Evolutionary conservation across 2,888 invertebrate genomes (phyloP).

Genomic region (Scaptomyza flava): DNA sequence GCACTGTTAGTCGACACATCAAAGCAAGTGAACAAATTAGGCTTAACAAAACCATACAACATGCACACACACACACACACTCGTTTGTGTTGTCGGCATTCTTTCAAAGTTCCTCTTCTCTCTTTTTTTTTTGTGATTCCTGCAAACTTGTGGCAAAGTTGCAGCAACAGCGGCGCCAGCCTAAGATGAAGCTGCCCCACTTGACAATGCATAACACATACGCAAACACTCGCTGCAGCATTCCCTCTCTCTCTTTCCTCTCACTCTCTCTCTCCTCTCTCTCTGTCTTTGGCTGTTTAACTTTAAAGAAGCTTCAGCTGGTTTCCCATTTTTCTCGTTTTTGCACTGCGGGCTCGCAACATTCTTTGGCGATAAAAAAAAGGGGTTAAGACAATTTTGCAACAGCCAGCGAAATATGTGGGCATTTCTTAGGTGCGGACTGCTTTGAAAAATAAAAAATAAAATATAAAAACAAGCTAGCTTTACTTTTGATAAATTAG

Average conservation of each 20-base stretch:
- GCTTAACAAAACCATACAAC: slow-evolving; percentile 76
- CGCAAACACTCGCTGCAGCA: slow-evolving; percentile 7
- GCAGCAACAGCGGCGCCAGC: slow-evolving; percentile 58
- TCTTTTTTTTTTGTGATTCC: slow-evolving; percentile 14
- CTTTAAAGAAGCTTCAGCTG: slow-evolving; percentile 69
- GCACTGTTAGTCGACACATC: slow-evolving; percentile 60
- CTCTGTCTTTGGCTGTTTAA: slow-evolving; percentile 29
- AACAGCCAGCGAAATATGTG: slow-evolving; percentile 22
- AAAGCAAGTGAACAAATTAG: slow-evolving; percentile 77
- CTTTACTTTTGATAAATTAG: slow-evolving; percentile 8
- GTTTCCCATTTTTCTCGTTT: slow-evolving; percentile 39
- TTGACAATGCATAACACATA: slow-evolving; percentile 42
- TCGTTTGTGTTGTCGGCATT: slow-evolving; percentile 63
- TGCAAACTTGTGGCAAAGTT: slow-evolving; percentile 64
- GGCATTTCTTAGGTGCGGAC: slow-evolving; percentile 5
- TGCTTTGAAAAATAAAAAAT: not conserved
- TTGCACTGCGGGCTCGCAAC: slow-evolving; percentile 25
- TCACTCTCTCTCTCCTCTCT: not conserved
- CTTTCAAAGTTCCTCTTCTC: slow-evolving; percentile 56
- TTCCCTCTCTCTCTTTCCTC: not conserved
- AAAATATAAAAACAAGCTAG: not conserved
- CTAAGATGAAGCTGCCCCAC: slow-evolving; percentile 74
- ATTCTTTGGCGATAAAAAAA: slow-evolving; percentile 32
- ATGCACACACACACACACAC: slow-evolving; percentile 14
- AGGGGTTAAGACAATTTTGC: slow-evolving; percentile 24